Percentiles rank a stretch among this genome's conserved stretches.
phyloP scores from a whole-genome alignment of 2,888 invertebrate genomes.

The Rhagonycha lutea region DNA sequence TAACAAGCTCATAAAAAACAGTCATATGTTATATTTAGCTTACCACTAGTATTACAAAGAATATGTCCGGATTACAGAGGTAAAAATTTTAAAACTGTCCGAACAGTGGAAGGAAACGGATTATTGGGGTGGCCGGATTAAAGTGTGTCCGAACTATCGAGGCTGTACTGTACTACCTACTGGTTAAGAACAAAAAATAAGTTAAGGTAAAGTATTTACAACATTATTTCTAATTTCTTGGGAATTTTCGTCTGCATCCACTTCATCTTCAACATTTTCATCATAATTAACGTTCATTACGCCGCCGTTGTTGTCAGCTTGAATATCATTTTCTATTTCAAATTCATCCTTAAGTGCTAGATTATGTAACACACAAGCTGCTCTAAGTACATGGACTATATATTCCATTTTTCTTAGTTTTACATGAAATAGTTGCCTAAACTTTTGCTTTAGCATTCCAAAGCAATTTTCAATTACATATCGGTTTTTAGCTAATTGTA shows the following conservation, averaged over 20 bases:
- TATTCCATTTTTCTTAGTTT: constrained; percentile 17
- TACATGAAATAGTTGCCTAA: constrained; percentile 18
- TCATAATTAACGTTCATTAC: too few species aligned
- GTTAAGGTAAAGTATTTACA: too few species aligned
- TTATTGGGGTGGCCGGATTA: background rate
- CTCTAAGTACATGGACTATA: constrained; percentile 1
- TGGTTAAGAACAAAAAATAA: too few species aligned
- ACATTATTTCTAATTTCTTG: too few species aligned
- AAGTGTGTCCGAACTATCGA: background rate
- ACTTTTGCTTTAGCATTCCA: constrained; percentile 25
- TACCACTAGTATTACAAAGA: background rate
- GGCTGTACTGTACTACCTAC: background rate
- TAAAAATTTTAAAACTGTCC: background rate
- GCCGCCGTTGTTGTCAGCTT: too few species aligned
- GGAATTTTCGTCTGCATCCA: too few species aligned
- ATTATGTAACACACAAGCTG: constrained; percentile 20
- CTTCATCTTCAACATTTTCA: too few species aligned
- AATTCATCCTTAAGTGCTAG: background rate
- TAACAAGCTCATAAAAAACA: too few species aligned
- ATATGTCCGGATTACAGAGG: background rate
- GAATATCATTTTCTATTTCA: too few species aligned
- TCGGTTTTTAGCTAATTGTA: constrained; percentile 15
- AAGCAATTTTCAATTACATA: constrained; percentile 25
- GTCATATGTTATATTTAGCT: too few species aligned
- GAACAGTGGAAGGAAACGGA: background rate